Evolutionary conservation across 2,888 invertebrate species (phyloP).

Genomic region (Lochmaea capreae): DNA sequence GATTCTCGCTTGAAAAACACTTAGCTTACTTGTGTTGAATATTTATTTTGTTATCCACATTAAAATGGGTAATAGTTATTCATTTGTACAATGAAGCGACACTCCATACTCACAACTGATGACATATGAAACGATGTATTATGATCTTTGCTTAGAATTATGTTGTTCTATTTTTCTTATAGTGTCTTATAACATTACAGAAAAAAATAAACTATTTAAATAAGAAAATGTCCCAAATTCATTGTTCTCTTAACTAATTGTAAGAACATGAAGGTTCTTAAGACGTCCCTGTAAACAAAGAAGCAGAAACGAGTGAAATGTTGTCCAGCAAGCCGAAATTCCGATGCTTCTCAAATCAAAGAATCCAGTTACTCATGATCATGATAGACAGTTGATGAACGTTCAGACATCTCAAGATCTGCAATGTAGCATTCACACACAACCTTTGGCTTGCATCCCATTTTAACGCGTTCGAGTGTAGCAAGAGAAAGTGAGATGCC

Average conservation of each 20-base stretch:
- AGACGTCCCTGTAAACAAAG: constrained; percentile 20
- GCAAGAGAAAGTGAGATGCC: constrained; percentile 2
- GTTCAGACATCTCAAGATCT: constrained; percentile 61
- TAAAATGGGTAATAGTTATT: too few species aligned
- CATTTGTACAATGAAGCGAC: too few species aligned
- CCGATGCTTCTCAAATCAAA: constrained; percentile 59
- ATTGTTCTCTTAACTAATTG: not conserved
- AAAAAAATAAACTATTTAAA: too few species aligned
- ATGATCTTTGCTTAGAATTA: too few species aligned
- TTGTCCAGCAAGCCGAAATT: constrained; percentile 54
- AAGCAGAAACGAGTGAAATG: constrained; percentile 27
- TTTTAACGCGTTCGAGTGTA: constrained; percentile 2
- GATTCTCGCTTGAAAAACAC: too few species aligned
- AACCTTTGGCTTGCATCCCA: constrained; percentile 20
- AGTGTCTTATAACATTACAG: too few species aligned
- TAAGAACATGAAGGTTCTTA: not conserved
- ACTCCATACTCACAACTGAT: too few species aligned
- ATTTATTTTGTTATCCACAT: too few species aligned
- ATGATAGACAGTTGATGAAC: constrained; percentile 63
- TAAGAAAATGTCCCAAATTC: too few species aligned
- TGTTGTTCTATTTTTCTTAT: too few species aligned
- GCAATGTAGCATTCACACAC: constrained; percentile 43
- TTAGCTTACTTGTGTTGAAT: too few species aligned
- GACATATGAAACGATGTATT: too few species aligned
- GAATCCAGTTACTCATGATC: constrained; percentile 63